Conservation (phyloP, 2,113 vertebrate genomes). For the Leuciscus idus region DNA sequence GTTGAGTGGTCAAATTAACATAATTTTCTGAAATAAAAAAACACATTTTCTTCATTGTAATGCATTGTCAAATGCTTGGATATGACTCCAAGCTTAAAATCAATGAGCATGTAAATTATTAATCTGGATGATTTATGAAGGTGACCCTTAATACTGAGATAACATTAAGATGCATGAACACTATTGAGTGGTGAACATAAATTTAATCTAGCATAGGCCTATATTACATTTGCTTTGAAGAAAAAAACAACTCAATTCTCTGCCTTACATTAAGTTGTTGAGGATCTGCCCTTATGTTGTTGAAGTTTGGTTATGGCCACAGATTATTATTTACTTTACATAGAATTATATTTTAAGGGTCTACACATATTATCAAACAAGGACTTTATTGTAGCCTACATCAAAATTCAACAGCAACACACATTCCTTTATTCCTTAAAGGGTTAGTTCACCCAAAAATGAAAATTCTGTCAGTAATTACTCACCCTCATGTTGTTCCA, state of each 20-base stretch:
- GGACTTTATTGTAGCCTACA: too few species aligned
- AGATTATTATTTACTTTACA: too few species aligned
- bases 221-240: not conserved
- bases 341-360: too few species aligned
- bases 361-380: too few species aligned
- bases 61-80: not conserved
- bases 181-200: not conserved
- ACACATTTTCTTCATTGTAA: not conserved
- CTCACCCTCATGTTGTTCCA: too few species aligned
- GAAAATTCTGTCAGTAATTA: too few species aligned
- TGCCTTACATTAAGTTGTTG: not conserved
- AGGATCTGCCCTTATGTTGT: too few species aligned
- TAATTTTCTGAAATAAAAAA: not conserved
- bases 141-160: not conserved
- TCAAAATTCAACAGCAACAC: too few species aligned
- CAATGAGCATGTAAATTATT: constrained; percentile 3
- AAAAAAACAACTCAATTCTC: not conserved
- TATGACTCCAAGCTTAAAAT: constrained; percentile 16
- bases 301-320: too few species aligned
- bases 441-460: too few species aligned
- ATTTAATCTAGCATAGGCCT: too few species aligned
- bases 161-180: constrained; percentile 12
- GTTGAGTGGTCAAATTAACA: constrained; percentile 5
- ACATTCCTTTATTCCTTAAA: too few species aligned
- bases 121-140: constrained; percentile 22